Base-by-base conservation (phyloP, 2,888 invertebrate genomes). In the Cephonodes hylas region DNA sequence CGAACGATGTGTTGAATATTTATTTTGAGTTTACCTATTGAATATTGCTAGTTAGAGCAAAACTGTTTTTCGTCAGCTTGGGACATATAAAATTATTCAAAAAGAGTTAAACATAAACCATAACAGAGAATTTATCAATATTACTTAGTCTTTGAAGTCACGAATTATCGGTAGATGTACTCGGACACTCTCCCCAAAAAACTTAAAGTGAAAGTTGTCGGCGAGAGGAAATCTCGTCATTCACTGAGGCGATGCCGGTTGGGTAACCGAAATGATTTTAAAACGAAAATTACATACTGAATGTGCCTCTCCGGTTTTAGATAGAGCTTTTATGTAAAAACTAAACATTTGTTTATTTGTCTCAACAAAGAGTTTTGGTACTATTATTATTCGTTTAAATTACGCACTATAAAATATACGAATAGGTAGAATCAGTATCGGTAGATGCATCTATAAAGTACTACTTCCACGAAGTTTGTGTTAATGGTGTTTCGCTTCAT, bases 121-220 rank as follows among this genome's bases (percentile, higher is more conserved):
- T 38, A 46, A 48, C 22, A 4, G 5, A 4, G 3, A 15, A 5
- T 10, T 18, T 15, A 31, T 31, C 31, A 25, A 23, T 46, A 10
- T n/a, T 4, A n/a, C 15, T 27, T 10, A 27, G 7, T 25, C 8
- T 18, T 18, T 53, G 27, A 27, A 31, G 18, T 31, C 18, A 7
- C 38, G 45, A 59, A 15, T 31, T 46, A 31, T 53, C 42, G 18
- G 53, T 42, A 25, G 48, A 25, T 48, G 42, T 23, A 23, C 46
- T 61, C 45, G 34, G 22, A 34, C 20, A 58, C 42, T 56, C 31
- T 71, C 83, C 76, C 83, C 84, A 83, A 90, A 91, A 87, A 80
- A 87, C 83, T 71, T 83, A 79, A 88, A 91, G 91, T 91, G 91
- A 91, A 91, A 91, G 91, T 91, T 83, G 81, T 78, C 72, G 79